Evolutionary conservation across 2,113 vertebrate species (phyloP).

Genomic region (Gallinago jamesoni): DNA sequence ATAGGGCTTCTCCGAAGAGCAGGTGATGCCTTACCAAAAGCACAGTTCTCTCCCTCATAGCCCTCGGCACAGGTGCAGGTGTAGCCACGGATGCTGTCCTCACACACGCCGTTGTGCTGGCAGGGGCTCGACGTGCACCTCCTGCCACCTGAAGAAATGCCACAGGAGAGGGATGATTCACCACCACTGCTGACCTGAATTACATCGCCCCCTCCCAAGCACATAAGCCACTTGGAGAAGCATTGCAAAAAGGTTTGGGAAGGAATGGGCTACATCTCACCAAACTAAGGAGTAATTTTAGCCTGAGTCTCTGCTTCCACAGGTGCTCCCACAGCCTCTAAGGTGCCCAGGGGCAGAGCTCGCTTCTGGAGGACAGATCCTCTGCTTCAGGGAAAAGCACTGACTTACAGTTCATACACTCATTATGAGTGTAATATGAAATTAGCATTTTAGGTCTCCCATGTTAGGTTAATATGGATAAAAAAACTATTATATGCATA

Average conservation of each 20-base stretch:
- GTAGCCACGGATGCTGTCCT: conserved; percentile 78
- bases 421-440: accelerated
- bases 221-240: accelerated
- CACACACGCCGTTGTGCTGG: conserved; percentile 79
- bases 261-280: background rate
- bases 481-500: background rate
- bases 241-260: background rate
- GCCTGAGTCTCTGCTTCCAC: background rate
- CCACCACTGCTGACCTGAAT: accelerated
- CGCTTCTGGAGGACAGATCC: background rate
- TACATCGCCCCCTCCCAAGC: accelerated
- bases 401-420: background rate
- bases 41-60: conserved; percentile 81
- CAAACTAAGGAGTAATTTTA: background rate
- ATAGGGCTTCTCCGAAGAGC: background rate
- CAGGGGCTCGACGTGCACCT: conserved; percentile 85
- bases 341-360: background rate
- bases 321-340: background rate
- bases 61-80: conserved; percentile 77
- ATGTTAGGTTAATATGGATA: background rate
- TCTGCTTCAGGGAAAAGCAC: background rate
- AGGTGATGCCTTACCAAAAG: conserved; percentile 49
- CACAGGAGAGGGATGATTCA: background rate
- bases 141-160: conserved; percentile 66
- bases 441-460: background rate